Evolutionary conservation across 2,888 invertebrate species (phyloP).

Genomic region (Scaptomyza flava): DNA sequence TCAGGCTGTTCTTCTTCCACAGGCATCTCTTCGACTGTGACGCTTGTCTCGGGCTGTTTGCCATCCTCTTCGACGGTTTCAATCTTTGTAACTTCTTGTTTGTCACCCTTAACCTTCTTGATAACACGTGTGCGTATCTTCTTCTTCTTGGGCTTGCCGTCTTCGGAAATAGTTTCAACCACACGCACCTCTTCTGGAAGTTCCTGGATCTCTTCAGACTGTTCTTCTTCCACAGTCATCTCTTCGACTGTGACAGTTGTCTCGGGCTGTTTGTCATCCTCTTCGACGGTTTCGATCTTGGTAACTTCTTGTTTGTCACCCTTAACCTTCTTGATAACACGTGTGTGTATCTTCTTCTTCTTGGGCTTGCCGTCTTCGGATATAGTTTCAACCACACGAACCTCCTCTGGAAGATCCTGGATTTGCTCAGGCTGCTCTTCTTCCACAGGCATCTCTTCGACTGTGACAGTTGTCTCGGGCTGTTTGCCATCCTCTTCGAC

Average conservation of each 20-base stretch:
- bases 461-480: slow-evolving; percentile 27
- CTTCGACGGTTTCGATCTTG: slow-evolving; percentile 2
- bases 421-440: neutral
- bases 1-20: neutral
- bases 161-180: neutral
- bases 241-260: neutral
- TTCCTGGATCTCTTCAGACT: neutral
- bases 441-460: slow-evolving; percentile 14
- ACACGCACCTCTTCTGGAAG: slow-evolving; percentile 1
- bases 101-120: slow-evolving; percentile 3
- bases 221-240: neutral
- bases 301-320: neutral
- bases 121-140: slow-evolving; percentile 5
- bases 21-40: neutral
- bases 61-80: neutral
- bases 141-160: slow-evolving; percentile 1
- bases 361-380: slow-evolving; percentile 6
- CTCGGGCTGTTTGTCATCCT: slow-evolving; percentile 1
- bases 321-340: slow-evolving; percentile 1
- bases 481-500: slow-evolving; percentile 32
- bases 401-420: neutral
- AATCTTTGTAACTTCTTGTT: slow-evolving; percentile 2
- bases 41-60: slow-evolving; percentile 1
- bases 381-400: neutral
- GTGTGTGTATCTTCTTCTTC: slow-evolving; percentile 1